Percentiles rank a stretch among this genome's conserved stretches.
These are phyloP conservation scores for Wasmannia auropunctata DNA, from an alignment of 1,140 invertebrate genomes.

Conservation along the genomic window DNA sequence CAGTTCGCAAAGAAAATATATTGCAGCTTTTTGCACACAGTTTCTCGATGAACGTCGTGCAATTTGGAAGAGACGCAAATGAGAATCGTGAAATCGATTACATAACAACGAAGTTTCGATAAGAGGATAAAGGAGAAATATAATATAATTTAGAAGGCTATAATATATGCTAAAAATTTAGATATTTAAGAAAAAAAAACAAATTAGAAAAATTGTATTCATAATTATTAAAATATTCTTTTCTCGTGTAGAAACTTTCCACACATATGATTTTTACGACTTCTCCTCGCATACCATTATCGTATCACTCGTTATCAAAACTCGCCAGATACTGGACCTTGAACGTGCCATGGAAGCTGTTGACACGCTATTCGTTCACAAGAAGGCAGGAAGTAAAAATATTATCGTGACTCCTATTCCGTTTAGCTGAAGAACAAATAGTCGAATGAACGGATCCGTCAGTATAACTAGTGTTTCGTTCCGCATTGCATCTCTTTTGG, in stretches of 20 bases:
- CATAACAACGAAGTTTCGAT: background rate
- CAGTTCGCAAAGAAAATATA: background rate
- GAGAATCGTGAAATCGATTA: background rate
- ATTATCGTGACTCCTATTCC: conserved; percentile 68
- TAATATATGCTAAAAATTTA: background rate
- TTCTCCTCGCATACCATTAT: background rate
- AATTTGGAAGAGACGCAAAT: background rate
- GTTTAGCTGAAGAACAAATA: conserved; percentile 46
- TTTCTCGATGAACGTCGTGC: background rate
- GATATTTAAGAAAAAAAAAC: background rate
- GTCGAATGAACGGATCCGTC: conserved; percentile 37
- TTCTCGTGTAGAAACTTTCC: background rate
- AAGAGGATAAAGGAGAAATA: background rate
- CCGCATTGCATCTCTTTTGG: background rate
- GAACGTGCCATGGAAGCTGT: conserved; percentile 60
- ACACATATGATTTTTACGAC: background rate
- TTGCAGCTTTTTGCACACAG: no score
- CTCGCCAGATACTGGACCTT: conserved; percentile 57
- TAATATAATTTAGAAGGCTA: no score
- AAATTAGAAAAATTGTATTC: background rate
- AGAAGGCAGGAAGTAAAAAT: conserved; percentile 68
- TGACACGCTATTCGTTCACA: conserved; percentile 7
- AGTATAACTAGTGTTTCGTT: conserved; percentile 56
- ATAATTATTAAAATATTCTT: background rate
- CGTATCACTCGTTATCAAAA: conserved; percentile 53